Base-by-base conservation (phyloP, 1,140 invertebrate genomes). In the Propsilocerus akamusi region DNA sequence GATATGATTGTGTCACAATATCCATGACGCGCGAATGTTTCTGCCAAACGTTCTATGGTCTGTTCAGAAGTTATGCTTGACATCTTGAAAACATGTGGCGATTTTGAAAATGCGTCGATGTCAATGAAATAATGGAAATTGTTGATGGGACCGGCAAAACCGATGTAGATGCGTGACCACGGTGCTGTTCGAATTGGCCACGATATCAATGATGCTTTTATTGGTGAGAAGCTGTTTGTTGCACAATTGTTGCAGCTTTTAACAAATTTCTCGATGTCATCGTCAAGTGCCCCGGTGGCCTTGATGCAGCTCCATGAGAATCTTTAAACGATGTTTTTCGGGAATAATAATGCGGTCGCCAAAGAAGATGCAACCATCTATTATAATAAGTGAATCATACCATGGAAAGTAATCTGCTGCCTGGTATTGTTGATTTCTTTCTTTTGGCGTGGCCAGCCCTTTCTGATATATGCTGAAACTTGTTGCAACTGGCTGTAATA, bases 151-250 rank as follows among this genome's bases (percentile, higher is more conserved):
- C 62, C 62, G 6, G 60, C 61, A 54, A 65, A 68, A 52, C 69
- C 70, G 2, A 61, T 54, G 50, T 71, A 68, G 4, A 69, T 11
- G 28, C 68, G 50, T 11, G 61, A 48, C 58, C 63, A 69, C 4
- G 58, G 64, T 10, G 46, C 52, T 20, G 49, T 53, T 12, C 65
- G 57, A 48, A 52, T 54, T 12, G 53, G 49, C 67, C 67, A 69
- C 3, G 54, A 51, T 22, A 26, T 2, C 30, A 30, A 25, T 37
- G n/a, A n/a, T 48, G n/a, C 47, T 37, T 52, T 20, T 20, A 20
- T 24, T 48, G 47, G 23, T 51, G 10, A n/a, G 48, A 37, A 24
- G 46, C 37, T 24, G 48, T 30, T n/a, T 6, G 26, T 30, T 51
- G 14, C n/a, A 28, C 54, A 55, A 26, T 46, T 32, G 17, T 14